phyloP scores from a whole-genome alignment of 2,888 invertebrate species.

The Odontomyia ornata region DNA sequence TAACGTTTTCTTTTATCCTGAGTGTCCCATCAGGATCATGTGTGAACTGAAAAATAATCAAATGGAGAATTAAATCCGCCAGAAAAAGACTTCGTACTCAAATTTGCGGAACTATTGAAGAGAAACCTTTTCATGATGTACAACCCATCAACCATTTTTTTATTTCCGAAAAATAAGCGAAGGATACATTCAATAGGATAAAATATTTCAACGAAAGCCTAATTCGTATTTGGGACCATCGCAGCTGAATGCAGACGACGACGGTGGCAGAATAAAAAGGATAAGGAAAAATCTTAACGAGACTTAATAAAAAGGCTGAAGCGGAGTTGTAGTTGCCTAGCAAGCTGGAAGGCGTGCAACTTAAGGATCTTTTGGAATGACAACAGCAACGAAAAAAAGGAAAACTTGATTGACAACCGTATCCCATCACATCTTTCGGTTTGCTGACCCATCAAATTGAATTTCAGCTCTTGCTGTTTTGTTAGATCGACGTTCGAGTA shows the following conservation, averaged over 20 bases:
- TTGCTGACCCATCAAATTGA: constrained; percentile 31
- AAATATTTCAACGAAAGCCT: constrained; percentile 5
- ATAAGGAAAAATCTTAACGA: background rate
- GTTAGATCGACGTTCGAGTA: background rate
- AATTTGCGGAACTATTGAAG: background rate
- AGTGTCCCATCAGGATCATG: background rate
- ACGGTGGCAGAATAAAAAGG: background rate
- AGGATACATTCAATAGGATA: background rate
- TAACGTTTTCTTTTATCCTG: background rate
- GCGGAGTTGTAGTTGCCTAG: background rate
- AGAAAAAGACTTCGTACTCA: background rate
- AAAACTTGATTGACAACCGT: constrained; percentile 20
- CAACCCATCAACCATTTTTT: background rate
- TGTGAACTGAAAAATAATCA: background rate
- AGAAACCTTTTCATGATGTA: background rate
- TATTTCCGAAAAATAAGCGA: background rate
- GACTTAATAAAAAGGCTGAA: background rate
- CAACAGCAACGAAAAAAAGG: background rate
- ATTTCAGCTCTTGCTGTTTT: constrained; percentile 7
- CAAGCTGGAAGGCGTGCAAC: background rate
- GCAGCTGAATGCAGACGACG: background rate
- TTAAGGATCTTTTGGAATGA: background rate
- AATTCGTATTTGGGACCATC: background rate
- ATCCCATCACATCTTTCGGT: constrained; percentile 17
- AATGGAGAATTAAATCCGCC: background rate